Evolutionary conservation across 2,113 vertebrate genomes (phyloP), one percentile per base, ranked within the genome.

Genomic region (Amphiprion percula): DNA sequence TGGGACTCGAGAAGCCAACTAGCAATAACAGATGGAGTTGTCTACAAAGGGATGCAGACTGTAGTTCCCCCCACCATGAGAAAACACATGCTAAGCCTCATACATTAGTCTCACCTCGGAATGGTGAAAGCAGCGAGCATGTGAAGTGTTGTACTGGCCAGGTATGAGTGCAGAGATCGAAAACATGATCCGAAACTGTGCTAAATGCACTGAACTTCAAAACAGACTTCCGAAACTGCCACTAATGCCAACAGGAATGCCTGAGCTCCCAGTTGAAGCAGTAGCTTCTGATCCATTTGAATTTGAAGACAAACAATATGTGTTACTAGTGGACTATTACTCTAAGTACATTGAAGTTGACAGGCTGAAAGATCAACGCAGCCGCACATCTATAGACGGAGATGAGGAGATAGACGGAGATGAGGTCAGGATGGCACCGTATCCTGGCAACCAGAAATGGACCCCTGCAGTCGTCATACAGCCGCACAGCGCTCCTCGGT

Each of bases 81-180:
- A 55, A 11, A 55, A 11, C 24, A 26, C 54, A 55, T 55, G 53
- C 12, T 24, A 12, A 14, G 53, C 9, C 66, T 68, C 33, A 41
- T 55, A 41, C 66, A 68, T 2, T 52, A 55, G 52, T 68, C 52
- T 19, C 52, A 68, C 15, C 9, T 55, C 5, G 52, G 33, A 19
- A 68, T 46, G 23, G 53, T 56, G 3, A 67, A 67, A 67, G 14
- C 47, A 67, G 19, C 5, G 28, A 3, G 67, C 67, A 19, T 4
- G 23, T 26, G 52, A 69, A 33, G 67, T 56, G 14, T 11, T 69
- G 17, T 56, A 69, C 17, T 66, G 26, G 63, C 63, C 46, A 33
- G 1, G 33, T 8, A 64, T 68, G 49, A 69, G 21, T 12, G 33
- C 67, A 14, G 24, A 55, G 14, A 55, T 55, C 1, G 54, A 55